phyloP scores from a whole-genome alignment of 2,888 invertebrate genomes.

The Netelia fuscicornis region DNA sequence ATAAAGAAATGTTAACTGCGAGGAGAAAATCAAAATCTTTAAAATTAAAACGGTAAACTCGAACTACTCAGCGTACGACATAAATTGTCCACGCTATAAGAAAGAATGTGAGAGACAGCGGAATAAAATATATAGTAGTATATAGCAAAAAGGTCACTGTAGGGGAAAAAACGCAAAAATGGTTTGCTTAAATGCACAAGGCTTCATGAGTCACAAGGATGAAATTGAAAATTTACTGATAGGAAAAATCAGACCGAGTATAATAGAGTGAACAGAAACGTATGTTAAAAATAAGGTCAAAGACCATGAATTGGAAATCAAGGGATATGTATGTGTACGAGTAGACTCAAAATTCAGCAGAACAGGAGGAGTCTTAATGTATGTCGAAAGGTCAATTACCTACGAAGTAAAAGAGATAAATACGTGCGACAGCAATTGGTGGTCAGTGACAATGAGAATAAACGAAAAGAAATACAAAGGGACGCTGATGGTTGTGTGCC shows the following conservation, averaged over 20 bases:
- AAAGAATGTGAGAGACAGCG: constrained; percentile 6
- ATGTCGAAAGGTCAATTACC: no score
- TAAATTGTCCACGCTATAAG: constrained; percentile 21
- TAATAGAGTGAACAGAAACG: constrained; percentile 60
- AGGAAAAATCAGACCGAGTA: constrained; percentile 34
- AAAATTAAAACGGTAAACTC: constrained; percentile 10
- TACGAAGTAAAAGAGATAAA: no score
- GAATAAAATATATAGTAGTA: constrained; percentile 9
- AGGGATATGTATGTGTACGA: no score
- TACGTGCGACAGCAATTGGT: no score
- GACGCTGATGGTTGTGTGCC: no score
- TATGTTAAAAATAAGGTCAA: constrained; percentile 43
- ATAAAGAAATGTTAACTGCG: constrained; percentile 60
- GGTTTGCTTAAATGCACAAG: constrained; percentile 41
- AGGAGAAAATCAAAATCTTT: constrained; percentile 2
- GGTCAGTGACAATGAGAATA: no score
- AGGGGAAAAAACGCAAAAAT: constrained; percentile 28
- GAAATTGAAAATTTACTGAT: constrained; percentile 56
- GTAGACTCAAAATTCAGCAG: no score
- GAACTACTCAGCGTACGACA: constrained; percentile 53
- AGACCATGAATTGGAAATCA: constrained; percentile 43
- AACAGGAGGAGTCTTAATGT: no score
- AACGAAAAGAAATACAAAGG: no score
- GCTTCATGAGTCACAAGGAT: constrained; percentile 60
- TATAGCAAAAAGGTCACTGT: constrained; percentile 11